A percentile compares a stretch with the other conserved stretches of the same genome.
These are phyloP conservation scores for Telmatherina bonti DNA, from an alignment of 2,797 vertebrate genomes.

Conservation along the genomic window DNA sequence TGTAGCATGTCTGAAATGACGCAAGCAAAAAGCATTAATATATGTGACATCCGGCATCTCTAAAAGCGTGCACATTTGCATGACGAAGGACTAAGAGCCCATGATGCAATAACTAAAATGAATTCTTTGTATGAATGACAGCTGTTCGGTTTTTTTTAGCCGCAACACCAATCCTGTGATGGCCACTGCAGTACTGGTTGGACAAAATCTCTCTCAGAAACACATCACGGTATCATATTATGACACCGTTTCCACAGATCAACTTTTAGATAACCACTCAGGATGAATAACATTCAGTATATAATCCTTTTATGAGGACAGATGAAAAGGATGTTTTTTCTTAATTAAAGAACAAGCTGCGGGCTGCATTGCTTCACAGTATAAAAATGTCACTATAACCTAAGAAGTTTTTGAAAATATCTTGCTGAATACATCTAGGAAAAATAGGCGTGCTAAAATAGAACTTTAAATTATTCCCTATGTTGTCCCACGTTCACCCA, in stretches of 20 bases:
- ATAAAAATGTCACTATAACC: background rate
- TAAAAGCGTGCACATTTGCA: background rate
- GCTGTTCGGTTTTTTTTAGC: slow-evolving; percentile 39
- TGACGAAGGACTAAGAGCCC: background rate
- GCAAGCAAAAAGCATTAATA: background rate
- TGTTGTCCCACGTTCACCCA: no score
- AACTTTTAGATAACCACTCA: background rate
- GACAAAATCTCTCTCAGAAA: slow-evolving; percentile 40
- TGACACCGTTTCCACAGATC: background rate
- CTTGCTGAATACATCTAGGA: no score
- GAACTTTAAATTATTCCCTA: no score
- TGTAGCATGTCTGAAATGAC: slow-evolving; percentile 21
- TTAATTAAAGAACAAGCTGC: background rate
- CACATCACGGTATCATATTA: background rate
- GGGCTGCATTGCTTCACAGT: no score
- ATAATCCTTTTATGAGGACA: background rate
- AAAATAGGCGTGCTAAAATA: no score
- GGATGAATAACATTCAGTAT: background rate
- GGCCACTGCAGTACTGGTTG: slow-evolving; percentile 53
- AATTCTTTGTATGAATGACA: slow-evolving; percentile 26
- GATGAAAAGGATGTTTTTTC: background rate
- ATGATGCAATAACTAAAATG: slow-evolving; percentile 27
- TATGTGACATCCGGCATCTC: slow-evolving; percentile 37
- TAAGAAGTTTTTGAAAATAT: no score
- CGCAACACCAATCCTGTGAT: slow-evolving; percentile 45